phyloP scores from a whole-genome alignment of 2,888 invertebrate genomes.

The Esperia sulphurella region DNA sequence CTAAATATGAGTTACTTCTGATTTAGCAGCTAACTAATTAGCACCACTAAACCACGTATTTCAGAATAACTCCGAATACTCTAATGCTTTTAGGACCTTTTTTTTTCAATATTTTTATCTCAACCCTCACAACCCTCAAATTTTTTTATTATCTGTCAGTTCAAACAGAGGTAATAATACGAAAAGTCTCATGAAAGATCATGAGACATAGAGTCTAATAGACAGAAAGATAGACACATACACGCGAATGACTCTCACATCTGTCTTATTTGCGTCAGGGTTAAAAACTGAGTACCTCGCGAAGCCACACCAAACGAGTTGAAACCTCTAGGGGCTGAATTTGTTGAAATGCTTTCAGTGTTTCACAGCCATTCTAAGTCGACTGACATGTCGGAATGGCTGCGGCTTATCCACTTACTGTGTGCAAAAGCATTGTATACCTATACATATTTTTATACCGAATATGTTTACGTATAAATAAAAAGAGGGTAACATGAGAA shows the following conservation, averaged over 20 bases:
- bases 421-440: no score
- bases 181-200: no score
- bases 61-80: no score
- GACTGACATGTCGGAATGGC: conserved; percentile 2
- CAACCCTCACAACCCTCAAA: no score
- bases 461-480: background rate
- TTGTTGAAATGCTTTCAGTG: conserved; percentile 24
- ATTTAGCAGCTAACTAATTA: no score
- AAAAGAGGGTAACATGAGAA: background rate
- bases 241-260: background rate
- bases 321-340: conserved; percentile 8
- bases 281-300: background rate
- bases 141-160: no score
- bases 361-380: conserved; percentile 1
- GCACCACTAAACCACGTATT: no score
- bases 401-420: background rate
- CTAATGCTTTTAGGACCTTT: no score
- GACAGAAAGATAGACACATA: background rate
- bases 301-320: background rate
- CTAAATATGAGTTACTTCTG: no score
- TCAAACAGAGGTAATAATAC: no score
- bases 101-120: no score
- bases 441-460: background rate
- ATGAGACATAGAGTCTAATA: no score
- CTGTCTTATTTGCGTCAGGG: background rate